Evolutionary conservation across 1,140 invertebrate genomes (phyloP).

Genomic region (Trichogramma pretiosum): DNA sequence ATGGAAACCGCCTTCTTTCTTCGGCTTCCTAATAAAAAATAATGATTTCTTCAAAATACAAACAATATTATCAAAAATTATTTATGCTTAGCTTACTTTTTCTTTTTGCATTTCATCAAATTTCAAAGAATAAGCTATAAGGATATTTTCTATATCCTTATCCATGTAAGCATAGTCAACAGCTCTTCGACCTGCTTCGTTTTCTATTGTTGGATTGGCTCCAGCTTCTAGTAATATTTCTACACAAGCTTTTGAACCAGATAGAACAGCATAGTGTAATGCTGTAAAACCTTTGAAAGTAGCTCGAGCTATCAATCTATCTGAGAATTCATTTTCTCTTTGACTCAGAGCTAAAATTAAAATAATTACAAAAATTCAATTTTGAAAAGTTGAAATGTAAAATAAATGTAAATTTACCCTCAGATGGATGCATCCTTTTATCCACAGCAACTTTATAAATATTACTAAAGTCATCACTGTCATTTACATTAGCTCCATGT

Average conservation of each 20-base stretch:
- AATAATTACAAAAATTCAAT: conserved; percentile 3
- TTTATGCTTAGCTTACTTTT: conserved; percentile 27
- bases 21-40: conserved; percentile 53
- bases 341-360: conserved; percentile 51
- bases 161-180: conserved; percentile 62
- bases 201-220: conserved; percentile 64
- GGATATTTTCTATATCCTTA: conserved; percentile 47
- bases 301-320: conserved; percentile 62
- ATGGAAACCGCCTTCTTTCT: conserved; percentile 74
- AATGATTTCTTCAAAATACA: background rate
- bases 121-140: conserved; percentile 33
- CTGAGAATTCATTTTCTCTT: conserved; percentile 74
- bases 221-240: conserved; percentile 55
- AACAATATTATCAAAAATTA: conserved; percentile 6
- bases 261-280: conserved; percentile 80
- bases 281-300: conserved; percentile 80
- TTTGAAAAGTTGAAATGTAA: background rate
- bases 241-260: conserved; percentile 57
- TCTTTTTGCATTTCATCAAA: conserved; percentile 36
- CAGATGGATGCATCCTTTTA: conserved; percentile 51
- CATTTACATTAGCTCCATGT: conserved; percentile 70
- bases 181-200: conserved; percentile 69
- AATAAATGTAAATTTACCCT: conserved; percentile 45
- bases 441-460: conserved; percentile 53
- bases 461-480: conserved; percentile 71